Percentiles rank a stretch among this genome's conserved stretches.
phyloP scores from a whole-genome alignment of 1,140 invertebrate genomes.

The Gonatopus flavifemur region DNA sequence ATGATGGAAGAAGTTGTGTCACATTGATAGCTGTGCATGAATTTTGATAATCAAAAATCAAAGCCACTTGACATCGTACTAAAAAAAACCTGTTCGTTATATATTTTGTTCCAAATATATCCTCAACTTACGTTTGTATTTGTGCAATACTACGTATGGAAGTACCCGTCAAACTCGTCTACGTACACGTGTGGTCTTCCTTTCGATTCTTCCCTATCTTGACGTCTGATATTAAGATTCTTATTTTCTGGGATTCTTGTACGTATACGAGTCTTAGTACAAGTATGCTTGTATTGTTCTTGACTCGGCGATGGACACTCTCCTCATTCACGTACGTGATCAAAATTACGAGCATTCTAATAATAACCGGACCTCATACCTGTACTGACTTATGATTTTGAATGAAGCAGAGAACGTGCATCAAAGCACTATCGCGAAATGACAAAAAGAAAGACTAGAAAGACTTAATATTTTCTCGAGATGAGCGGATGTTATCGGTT shows the following conservation, averaged over 20 bases:
- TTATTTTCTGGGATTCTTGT: background rate
- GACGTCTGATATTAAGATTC: background rate
- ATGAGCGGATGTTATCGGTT: too few relatives aligned
- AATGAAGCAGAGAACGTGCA: conserved; percentile 27
- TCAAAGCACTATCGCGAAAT: background rate
- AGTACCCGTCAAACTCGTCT: background rate
- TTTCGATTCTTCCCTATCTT: background rate
- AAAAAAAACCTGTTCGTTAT: too few relatives aligned
- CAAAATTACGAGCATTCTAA: conserved; percentile 42
- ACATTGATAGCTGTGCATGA: too few relatives aligned
- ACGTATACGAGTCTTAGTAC: background rate
- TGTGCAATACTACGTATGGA: background rate
- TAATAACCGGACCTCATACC: conserved; percentile 45
- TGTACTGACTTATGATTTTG: conserved; percentile 35
- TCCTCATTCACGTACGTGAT: conserved; percentile 43
- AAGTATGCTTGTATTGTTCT: too few relatives aligned
- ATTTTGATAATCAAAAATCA: too few relatives aligned
- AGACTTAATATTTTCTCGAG: too few relatives aligned
- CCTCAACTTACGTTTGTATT: too few relatives aligned
- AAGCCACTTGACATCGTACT: too few relatives aligned
- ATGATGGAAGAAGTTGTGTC: too few relatives aligned
- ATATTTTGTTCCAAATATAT: too few relatives aligned
- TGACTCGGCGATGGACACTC: too few relatives aligned
- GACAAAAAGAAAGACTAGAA: too few relatives aligned
- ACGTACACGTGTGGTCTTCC: background rate